Percentiles rank a stretch among this genome's conserved stretches.
Evolutionary conservation across 2,888 invertebrate genomes (phyloP).

Genomic region (Allolobophora icterica): DNA sequence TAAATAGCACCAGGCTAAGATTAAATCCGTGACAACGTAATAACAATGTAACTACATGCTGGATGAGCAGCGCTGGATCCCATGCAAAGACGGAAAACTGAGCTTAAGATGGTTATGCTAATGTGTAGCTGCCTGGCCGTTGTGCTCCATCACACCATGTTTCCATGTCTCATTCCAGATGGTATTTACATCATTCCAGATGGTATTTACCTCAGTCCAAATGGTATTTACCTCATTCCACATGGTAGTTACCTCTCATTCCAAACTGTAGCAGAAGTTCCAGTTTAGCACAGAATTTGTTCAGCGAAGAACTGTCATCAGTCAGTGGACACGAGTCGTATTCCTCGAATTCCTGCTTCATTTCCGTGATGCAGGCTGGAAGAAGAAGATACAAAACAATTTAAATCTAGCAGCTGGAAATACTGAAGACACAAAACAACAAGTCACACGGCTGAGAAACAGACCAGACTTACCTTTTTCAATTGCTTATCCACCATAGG

Average conservation of each 20-base stretch:
- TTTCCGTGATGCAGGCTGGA: constrained; percentile 58
- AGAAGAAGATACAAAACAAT: not conserved
- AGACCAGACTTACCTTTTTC: no score
- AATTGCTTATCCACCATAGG: no score
- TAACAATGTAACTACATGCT: not conserved
- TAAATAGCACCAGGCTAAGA: no score
- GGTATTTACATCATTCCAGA: not conserved
- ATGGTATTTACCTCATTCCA: not conserved
- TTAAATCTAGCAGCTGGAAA: not conserved
- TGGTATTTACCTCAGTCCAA: not conserved
- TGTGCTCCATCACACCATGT: no score
- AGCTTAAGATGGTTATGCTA: no score
- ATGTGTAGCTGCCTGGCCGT: no score
- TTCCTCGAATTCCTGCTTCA: constrained; percentile 58
- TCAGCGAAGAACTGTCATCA: constrained; percentile 63
- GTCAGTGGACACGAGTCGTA: constrained; percentile 57
- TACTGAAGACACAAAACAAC: not conserved
- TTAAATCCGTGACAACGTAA: not conserved
- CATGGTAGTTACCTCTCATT: constrained; percentile 61
- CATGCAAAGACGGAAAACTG: no score
- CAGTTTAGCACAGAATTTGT: constrained; percentile 65
- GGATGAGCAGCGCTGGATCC: no score
- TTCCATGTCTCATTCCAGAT: not conserved
- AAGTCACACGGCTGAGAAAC: no score
- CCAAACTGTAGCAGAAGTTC: constrained; percentile 64